Conservation (phyloP, 2,888 invertebrate species). For the Cactoblastis cactorum region DNA sequence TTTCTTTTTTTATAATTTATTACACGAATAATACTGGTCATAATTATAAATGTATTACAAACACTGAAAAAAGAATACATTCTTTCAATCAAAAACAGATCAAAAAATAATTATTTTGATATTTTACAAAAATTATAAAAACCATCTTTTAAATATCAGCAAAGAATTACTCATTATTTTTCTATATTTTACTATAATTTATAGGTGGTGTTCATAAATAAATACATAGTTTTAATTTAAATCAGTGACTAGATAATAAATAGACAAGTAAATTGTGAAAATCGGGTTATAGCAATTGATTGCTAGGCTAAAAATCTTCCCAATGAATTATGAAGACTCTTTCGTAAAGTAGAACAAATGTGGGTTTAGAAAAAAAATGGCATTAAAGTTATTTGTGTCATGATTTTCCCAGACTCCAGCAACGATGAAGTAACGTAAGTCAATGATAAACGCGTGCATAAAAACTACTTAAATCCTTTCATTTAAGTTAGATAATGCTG, state of each 20-base stretch:
- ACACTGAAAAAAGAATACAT: no score
- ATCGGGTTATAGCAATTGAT: background rate
- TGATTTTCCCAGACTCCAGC: background rate
- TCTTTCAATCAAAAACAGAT: no score
- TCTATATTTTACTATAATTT: background rate
- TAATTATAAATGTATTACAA: no score
- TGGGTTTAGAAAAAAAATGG: background rate
- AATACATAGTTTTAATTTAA: constrained; percentile 1
- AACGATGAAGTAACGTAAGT: constrained; percentile 27
- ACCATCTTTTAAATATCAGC: background rate
- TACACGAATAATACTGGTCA: no score
- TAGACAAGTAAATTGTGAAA: background rate
- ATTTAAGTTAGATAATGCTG: no score
- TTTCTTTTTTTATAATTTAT: no score
- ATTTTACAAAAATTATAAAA: background rate
- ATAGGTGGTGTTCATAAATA: background rate
- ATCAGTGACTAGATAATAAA: background rate
- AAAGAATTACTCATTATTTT: background rate
- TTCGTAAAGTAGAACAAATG: background rate
- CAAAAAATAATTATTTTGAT: constrained; percentile 9
- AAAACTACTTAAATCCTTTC: no score
- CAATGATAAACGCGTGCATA: no score
- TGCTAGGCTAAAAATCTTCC: background rate
- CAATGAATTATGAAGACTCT: background rate
- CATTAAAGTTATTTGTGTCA: background rate